Base-by-base conservation (phyloP, 1,140 invertebrate species). In the Vollenhovia emeryi region DNA sequence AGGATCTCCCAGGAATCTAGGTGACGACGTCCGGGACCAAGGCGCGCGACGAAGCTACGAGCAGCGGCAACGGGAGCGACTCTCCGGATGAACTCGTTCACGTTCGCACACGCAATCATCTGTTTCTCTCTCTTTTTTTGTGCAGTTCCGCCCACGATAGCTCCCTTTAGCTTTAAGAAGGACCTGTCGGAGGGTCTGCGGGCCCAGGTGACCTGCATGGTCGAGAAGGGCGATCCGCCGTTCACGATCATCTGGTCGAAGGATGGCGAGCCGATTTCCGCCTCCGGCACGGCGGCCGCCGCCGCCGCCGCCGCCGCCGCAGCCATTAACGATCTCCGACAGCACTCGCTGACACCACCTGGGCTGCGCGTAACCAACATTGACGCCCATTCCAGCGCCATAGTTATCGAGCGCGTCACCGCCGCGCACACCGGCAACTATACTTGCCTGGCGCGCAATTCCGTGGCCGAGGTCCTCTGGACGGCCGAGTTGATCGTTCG, bases 181-280 rank as follows among this genome's bases (percentile, higher is more conserved):
- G 94, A 93, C 87, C 91, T 98, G 73, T 96, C 97, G 78, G 98
- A 99, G 95, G 98, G 98, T 15, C 98, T 98, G 96, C 95, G 98
- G 82, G 98, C 98, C 11, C 98, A 98, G 36, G 98, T 99, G 87
- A 97, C 98, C 79, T 99, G 99, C 95, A 97, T 98, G 91, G 98
- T 99, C 88, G 97, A 98, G 92, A 98, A 98, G 95, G 99, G 99
- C 15, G 98, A 99, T 95, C 96, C 98, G 85, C 98, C 98, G 24
- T 97, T 99, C 86, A 97, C 96, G 78, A 98, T 99, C 94, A 95
- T 96, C 36, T 98, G 97, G 97, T 97, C 97, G 92, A 96, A 97
- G 92, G 97, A 98, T 93, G 97, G 97, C 43, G 96, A 97, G 90
- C 95, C 96, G 3, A 96, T 97, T 55, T 89, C 87, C 66, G 87